Base-by-base conservation (phyloP, 2,888 invertebrate species). In the Yponomeuta malinellus region DNA sequence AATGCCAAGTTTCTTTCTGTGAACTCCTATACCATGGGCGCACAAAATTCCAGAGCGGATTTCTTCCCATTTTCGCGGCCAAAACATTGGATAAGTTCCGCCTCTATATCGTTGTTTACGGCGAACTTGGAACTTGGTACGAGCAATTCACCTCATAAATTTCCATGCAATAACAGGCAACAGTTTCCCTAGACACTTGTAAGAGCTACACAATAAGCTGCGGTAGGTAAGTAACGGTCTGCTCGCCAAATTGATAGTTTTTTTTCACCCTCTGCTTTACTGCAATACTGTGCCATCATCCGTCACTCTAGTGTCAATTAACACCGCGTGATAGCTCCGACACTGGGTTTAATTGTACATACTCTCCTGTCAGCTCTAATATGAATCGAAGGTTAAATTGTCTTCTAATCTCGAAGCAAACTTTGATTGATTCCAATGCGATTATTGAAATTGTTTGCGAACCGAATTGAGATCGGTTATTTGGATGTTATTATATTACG, bases 141-240 rank as follows among this genome's bases (percentile, higher is more conserved):
- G 79, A 81, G 83, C 88, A 88, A 89, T 91, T 89, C 86, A 83
- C 83, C 83, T 85, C 87, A 85, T 91, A 91, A 90, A 90, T 90
- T 89, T 83, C 79, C 79, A 78, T 87, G 89, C 90, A 90, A 91
- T 91, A 91, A 89, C 89, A 87, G 85, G 86, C 86, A 83, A 80
- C 85, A 88, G 87, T 86, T 87, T 87, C 90, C 88, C 88, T 77
- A 88, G 89, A 86, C 86, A 89, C 89, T 89, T 89, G 89, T 89
- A 87, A 82, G 81, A 83, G 84, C 79, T 84, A 83, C 83, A 83
- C 87, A 87, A 85, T 88, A 87, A 86, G 85, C 84, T 81, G 78
- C 78, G 79, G 79, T 77, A 76, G 78, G 80, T 83, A 83, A 71
- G 67, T 64, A 67, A 66, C 48, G 67, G 71, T 48, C 33, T 48